These are phyloP conservation scores for Lophotriccus pileatus DNA, from an alignment of 2,797 vertebrate species.

Conservation along the genomic window DNA sequence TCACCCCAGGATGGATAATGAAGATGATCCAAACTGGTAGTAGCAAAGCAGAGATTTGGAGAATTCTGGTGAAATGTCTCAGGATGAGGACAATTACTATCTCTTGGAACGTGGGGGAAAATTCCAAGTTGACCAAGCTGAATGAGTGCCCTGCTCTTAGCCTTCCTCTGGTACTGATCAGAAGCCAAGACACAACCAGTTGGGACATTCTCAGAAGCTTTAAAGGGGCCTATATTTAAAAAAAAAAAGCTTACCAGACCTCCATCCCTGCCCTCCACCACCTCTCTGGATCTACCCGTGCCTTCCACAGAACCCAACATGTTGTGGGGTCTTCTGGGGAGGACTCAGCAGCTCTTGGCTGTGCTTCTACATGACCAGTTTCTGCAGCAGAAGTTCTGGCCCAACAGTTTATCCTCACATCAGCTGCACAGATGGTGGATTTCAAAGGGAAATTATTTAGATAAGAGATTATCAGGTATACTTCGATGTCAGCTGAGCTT, in stretches of 20 bases:
- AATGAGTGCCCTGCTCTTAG: neutral
- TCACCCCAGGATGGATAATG: neutral
- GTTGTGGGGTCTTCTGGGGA: neutral
- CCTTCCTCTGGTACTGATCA: neutral
- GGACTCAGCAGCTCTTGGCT: neutral
- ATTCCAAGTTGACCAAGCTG: neutral
- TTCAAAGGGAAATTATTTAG: conserved; percentile 62
- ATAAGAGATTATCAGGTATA: conserved; percentile 54
- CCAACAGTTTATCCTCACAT: neutral
- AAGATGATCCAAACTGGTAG: neutral
- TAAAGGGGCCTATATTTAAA: neutral
- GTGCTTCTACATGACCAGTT: neutral
- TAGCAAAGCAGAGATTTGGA: neutral
- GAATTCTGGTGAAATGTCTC: neutral
- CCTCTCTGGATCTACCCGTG: neutral
- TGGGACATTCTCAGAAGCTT: neutral
- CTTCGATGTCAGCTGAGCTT: conserved; percentile 10
- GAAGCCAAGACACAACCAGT: neutral
- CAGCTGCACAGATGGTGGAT: conserved; percentile 27
- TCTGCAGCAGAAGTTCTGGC: neutral
- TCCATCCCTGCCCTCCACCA: neutral
- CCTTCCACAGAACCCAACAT: neutral
- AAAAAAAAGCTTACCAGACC: neutral
- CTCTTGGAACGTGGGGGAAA: neutral
- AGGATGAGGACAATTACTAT: neutral